These are phyloP conservation scores for Arrhamphus sclerolepis DNA, from an alignment of 2,797 vertebrate genomes.

Conservation along the genomic window DNA sequence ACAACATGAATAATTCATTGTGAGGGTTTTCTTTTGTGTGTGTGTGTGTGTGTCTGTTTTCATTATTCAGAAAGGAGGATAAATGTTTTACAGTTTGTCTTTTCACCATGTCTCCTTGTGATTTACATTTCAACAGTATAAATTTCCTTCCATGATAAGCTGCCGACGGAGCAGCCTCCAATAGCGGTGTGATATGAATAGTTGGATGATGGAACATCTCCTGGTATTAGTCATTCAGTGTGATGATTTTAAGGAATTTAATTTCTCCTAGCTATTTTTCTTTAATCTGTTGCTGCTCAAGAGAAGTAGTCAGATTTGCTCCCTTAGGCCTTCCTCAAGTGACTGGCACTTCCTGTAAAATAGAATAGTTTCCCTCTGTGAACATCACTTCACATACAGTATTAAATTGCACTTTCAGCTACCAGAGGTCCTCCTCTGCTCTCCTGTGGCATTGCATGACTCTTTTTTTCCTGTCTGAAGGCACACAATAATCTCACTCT, in stretches of 20 bases:
- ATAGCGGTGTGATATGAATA: conserved; percentile 3
- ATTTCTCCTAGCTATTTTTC: conserved; percentile 24
- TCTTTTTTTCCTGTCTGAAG: conserved; percentile 45
- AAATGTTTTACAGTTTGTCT: conserved; percentile 20
- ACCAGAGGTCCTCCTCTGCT: conserved; percentile 52
- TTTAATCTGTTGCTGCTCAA: conserved; percentile 29
- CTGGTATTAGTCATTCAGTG: conserved; percentile 26
- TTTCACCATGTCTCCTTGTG: conserved; percentile 7
- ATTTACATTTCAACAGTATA: conserved; percentile 30
- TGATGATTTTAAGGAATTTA: conserved; percentile 41
- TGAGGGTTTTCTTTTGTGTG: conserved; percentile 10
- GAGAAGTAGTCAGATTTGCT: conserved; percentile 53
- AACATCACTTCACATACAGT: conserved; percentile 57
- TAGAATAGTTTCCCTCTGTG: conserved; percentile 51
- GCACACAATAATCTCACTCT: conserved; percentile 69
- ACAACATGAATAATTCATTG: conserved; percentile 60
- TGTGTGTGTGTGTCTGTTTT: conserved; percentile 10
- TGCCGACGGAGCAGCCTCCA: neutral
- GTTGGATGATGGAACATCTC: neutral
- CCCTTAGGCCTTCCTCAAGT: conserved; percentile 41
- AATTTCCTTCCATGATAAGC: conserved; percentile 3
- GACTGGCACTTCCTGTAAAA: conserved; percentile 55
- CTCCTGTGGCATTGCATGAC: conserved; percentile 26
- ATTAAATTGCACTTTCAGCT: conserved; percentile 60
- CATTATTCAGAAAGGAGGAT: conserved; percentile 39